Conservation (phyloP, 1,140 invertebrate species). For the Nasonia giraulti region DNA sequence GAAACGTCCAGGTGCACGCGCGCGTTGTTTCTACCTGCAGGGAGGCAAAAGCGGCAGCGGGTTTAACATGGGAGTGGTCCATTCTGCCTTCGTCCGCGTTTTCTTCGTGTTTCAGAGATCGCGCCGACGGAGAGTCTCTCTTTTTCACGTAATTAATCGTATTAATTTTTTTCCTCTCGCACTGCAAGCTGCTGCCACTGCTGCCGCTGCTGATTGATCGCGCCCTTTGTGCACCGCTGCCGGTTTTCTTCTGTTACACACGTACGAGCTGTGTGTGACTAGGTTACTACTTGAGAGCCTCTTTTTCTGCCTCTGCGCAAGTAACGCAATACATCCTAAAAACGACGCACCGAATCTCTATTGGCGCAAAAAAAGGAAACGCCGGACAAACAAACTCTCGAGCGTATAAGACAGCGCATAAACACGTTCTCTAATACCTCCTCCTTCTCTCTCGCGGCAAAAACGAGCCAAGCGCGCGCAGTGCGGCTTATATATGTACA, state of each 20-base stretch:
- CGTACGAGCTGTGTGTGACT: too few relatives aligned
- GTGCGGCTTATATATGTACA: neutral
- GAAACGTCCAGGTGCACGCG: constrained; percentile 15
- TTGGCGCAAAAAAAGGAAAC: too few relatives aligned
- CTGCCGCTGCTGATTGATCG: neutral
- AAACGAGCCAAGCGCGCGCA: neutral
- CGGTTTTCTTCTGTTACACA: neutral
- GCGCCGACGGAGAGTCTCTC: neutral
- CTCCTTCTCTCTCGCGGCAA: too few relatives aligned
- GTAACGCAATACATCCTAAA: too few relatives aligned
- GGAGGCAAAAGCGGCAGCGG: neutral
- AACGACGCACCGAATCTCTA: too few relatives aligned
- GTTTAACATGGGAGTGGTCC: constrained; percentile 27
- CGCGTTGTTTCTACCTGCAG: constrained; percentile 17
- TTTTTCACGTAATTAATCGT: constrained; percentile 40
- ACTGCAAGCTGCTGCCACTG: too few relatives aligned
- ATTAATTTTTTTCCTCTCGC: neutral
- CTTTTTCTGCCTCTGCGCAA: too few relatives aligned
- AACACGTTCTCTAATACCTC: neutral
- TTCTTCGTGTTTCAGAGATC: neutral
- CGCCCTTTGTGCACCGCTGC: neutral
- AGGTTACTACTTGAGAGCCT: neutral
- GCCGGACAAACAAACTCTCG: too few relatives aligned
- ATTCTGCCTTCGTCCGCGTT: neutral
- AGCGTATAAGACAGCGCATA: neutral